Evolutionary conservation across 2,888 invertebrate genomes (phyloP).

Genomic region (Apamea anceps): DNA sequence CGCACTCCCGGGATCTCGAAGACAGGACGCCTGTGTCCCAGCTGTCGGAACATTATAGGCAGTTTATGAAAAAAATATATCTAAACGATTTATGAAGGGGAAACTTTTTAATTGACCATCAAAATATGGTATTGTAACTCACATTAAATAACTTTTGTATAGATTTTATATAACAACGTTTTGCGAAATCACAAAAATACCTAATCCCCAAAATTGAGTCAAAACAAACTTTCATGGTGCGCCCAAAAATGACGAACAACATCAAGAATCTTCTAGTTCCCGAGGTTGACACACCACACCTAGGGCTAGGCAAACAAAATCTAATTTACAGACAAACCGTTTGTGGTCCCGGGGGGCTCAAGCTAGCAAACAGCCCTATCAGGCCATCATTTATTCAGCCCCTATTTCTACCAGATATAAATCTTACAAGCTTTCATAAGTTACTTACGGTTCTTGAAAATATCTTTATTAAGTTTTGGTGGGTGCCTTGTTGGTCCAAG

Average conservation of each 20-base stretch:
- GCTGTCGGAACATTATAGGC: no score
- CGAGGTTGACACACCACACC: constrained; percentile 12
- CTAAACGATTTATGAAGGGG: no score
- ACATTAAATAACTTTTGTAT: not conserved
- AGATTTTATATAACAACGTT: not conserved
- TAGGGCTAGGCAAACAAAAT: constrained; percentile 60
- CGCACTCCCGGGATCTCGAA: no score
- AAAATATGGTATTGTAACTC: no score
- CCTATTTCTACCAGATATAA: constrained; percentile 65
- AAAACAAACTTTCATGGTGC: not conserved
- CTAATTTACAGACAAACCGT: constrained; percentile 69
- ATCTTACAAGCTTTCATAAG: constrained; percentile 63
- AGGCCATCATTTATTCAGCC: constrained; percentile 69
- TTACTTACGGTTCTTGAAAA: constrained; percentile 38
- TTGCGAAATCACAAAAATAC: not conserved
- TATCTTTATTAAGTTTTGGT: constrained; percentile 27
- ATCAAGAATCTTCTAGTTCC: constrained; percentile 7
- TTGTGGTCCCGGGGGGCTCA: constrained; percentile 51
- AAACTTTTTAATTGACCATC: no score
- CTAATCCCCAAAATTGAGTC: not conserved
- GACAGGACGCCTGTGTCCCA: not conserved
- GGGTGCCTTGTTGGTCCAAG: not conserved
- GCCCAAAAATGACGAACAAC: constrained; percentile 20
- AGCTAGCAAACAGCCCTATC: constrained; percentile 62
- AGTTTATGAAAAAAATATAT: no score